A percentile compares a stretch with the other conserved stretches of the same genome.
Evolutionary conservation across 2,113 vertebrate species (phyloP).

Genomic region (Chaenocephalus aceratus): DNA sequence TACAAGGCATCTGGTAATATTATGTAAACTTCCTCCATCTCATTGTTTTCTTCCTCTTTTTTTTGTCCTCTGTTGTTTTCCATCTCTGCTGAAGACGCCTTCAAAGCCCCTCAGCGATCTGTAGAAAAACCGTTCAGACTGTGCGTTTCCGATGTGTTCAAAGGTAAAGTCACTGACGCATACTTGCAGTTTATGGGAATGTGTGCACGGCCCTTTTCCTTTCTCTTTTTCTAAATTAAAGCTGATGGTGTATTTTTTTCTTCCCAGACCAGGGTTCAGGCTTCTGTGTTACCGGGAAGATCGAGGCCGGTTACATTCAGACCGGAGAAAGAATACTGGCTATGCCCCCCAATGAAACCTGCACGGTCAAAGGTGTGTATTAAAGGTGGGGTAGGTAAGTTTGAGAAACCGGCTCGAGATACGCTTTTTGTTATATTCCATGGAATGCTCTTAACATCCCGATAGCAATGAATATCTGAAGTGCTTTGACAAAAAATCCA

Average conservation of each 20-base stretch:
- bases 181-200: background rate
- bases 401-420: too few relatives aligned
- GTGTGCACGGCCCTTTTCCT: too few relatives aligned
- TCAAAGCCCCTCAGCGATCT: constrained; percentile 93
- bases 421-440: too few relatives aligned
- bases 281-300: constrained; percentile 98
- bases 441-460: too few relatives aligned
- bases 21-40: background rate
- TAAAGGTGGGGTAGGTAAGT: background rate
- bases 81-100: constrained; percentile 86
- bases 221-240: constrained; percentile 9
- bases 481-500: too few relatives aligned
- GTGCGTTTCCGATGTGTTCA: constrained; percentile 96
- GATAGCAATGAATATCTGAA: too few relatives aligned
- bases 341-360: constrained; percentile 98
- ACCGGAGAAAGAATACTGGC: constrained; percentile 91
- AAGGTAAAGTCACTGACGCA: constrained; percentile 86
- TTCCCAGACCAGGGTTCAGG: constrained; percentile 96
- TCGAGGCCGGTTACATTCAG: constrained; percentile 96
- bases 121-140: constrained; percentile 96
- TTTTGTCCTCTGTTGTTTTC: background rate
- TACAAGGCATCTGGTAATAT: background rate
- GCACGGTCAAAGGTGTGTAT: constrained; percentile 91
- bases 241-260: constrained; percentile 22
- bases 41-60: constrained; percentile 11